Conservation (phyloP, 2,113 vertebrate species). For the Thunnus thynnus region DNA sequence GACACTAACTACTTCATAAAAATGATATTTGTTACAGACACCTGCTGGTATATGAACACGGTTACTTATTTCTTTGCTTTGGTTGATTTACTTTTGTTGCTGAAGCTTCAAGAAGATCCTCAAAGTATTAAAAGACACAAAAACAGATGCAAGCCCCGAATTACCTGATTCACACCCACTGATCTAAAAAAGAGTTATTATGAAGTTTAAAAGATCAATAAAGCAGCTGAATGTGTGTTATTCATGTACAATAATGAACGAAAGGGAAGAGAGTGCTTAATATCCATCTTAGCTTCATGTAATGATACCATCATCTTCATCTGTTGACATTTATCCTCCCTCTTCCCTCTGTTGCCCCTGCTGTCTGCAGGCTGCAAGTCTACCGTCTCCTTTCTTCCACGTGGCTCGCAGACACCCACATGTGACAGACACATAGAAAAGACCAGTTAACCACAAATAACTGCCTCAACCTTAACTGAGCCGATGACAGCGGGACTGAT, state of each 20-base stretch:
- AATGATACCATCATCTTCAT: neutral
- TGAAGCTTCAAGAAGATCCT: neutral
- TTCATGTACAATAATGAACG: too few species aligned
- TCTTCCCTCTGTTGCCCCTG: neutral
- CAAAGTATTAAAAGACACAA: neutral
- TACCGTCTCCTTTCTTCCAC: neutral
- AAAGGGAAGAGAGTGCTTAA: neutral
- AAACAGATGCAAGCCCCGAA: neutral
- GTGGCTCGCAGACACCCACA: slow-evolving; percentile 46
- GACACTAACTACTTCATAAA: too few species aligned
- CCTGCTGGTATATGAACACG: too few species aligned
- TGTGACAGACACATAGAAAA: slow-evolving; percentile 37
- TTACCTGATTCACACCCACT: too few species aligned
- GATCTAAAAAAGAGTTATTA: too few species aligned
- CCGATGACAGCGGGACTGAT: neutral
- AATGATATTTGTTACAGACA: too few species aligned
- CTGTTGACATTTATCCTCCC: slow-evolving; percentile 53
- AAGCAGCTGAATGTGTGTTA: neutral
- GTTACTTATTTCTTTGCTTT: too few species aligned
- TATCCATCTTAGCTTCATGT: neutral
- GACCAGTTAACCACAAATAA: slow-evolving; percentile 53
- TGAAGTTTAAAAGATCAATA: too few species aligned
- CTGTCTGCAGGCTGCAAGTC: slow-evolving; percentile 8
- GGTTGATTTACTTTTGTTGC: neutral
- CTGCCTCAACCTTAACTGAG: slow-evolving; percentile 32